Evolutionary conservation across 2,888 invertebrate genomes (phyloP).

Genomic region (Acanthosepion esculentum): DNA sequence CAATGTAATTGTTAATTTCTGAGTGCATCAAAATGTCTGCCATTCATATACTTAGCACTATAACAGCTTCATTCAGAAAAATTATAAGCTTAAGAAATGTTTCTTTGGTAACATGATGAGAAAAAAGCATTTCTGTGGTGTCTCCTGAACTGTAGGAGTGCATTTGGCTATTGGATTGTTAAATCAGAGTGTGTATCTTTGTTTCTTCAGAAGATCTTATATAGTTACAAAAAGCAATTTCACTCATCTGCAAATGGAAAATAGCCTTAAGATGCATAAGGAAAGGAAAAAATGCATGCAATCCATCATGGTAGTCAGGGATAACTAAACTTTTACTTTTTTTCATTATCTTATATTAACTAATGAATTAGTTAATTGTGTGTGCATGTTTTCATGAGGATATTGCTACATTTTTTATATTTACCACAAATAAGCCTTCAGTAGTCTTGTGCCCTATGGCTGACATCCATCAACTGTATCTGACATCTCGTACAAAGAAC

Average conservation of each 20-base stretch:
- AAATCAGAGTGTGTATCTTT: not conserved
- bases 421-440: conserved; percentile 25
- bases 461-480: not conserved
- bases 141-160: not conserved
- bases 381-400: not conserved
- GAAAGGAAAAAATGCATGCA: too few species aligned
- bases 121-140: not conserved
- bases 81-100: too few species aligned
- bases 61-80: not conserved
- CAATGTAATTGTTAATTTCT: not conserved
- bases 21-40: not conserved
- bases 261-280: not conserved
- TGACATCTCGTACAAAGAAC: not conserved
- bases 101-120: not conserved
- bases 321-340: not conserved
- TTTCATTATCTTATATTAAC: not conserved
- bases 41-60: not conserved
- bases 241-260: not conserved
- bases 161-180: not conserved
- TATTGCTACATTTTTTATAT: not conserved
- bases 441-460: conserved; percentile 2
- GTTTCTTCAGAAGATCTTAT: not conserved
- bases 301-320: too few species aligned
- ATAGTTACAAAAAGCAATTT: not conserved
- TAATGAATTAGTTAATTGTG: not conserved